Evolutionary conservation across 2,888 invertebrate genomes (phyloP).

Genomic region (Sarcophaga subvicina): DNA sequence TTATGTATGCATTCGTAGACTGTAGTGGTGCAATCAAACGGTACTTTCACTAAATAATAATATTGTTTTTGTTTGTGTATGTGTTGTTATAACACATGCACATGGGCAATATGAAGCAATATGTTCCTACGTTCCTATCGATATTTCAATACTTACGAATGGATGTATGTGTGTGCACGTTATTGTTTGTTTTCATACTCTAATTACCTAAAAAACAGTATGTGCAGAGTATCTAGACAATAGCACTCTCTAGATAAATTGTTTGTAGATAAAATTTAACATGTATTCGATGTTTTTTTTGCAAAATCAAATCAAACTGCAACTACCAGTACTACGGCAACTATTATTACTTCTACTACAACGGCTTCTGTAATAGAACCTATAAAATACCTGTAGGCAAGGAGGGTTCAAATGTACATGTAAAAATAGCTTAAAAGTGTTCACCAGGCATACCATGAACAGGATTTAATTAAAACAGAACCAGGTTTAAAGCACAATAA

Average conservation of each 20-base stretch:
- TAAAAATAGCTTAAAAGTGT: no score
- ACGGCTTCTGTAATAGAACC: not conserved
- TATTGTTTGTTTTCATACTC: not conserved
- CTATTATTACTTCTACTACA: not conserved
- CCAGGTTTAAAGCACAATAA: no score
- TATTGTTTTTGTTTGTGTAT: constrained; percentile 15
- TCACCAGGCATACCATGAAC: no score
- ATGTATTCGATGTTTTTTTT: constrained; percentile 43
- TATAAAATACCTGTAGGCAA: not conserved
- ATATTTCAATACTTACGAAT: not conserved
- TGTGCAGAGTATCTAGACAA: constrained; percentile 40
- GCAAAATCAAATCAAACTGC: constrained; percentile 37
- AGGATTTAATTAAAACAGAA: no score
- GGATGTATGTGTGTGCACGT: not conserved
- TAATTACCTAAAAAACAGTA: constrained; percentile 51
- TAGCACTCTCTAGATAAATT: constrained; percentile 12
- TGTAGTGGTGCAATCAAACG: not conserved
- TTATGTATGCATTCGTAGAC: constrained; percentile 23
- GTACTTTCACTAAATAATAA: constrained; percentile 33
- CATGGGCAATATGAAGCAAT: not conserved
- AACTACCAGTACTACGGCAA: not conserved
- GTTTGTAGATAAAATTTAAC: constrained; percentile 27
- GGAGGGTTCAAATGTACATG: not conserved
- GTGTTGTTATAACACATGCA: no score
- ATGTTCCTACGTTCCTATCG: not conserved